These are phyloP conservation scores for Melanostoma scalare DNA, from an alignment of 2,888 invertebrate species.

Conservation along the genomic window DNA sequence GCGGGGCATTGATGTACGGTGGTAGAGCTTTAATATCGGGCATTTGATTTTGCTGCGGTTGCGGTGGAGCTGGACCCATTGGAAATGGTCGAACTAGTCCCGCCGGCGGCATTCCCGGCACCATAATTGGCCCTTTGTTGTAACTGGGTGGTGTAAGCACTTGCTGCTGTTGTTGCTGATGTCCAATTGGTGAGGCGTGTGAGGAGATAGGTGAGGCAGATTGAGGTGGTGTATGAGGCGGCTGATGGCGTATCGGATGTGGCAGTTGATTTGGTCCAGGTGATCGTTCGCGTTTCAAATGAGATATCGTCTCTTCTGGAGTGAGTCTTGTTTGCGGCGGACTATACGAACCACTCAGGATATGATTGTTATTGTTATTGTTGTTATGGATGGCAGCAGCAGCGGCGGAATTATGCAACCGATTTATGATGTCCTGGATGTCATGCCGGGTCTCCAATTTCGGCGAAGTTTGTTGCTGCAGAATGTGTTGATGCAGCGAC, in stretches of 20 bases:
- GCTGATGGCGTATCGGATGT: constrained; percentile 80
- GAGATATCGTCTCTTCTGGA: constrained; percentile 68
- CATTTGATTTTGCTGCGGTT: constrained; percentile 77
- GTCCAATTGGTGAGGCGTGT: constrained; percentile 78
- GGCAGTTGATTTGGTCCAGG: constrained; percentile 79
- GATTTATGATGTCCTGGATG: constrained; percentile 80
- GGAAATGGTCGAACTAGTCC: constrained; percentile 81
- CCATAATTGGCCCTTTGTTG: constrained; percentile 76
- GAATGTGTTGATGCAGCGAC: constrained; percentile 66
- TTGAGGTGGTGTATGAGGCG: constrained; percentile 80
- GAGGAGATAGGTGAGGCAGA: constrained; percentile 80
- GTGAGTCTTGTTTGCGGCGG: constrained; percentile 77
- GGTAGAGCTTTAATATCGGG: constrained; percentile 81
- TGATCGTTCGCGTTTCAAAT: constrained; percentile 80
- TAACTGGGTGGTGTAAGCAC: constrained; percentile 79
- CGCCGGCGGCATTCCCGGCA: constrained; percentile 79
- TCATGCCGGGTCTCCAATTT: constrained; percentile 77
- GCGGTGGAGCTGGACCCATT: constrained; percentile 76
- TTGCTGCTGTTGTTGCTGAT: constrained; percentile 74
- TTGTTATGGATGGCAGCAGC: constrained; percentile 75
- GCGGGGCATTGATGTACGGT: constrained; percentile 81
- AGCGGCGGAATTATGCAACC: constrained; percentile 79
- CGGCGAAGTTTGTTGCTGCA: constrained; percentile 75
- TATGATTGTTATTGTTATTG: constrained; percentile 66
- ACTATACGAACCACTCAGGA: constrained; percentile 76